These are phyloP conservation scores for Heliothis virescens DNA, from an alignment of 1,140 invertebrate genomes.

Conservation along the genomic window DNA sequence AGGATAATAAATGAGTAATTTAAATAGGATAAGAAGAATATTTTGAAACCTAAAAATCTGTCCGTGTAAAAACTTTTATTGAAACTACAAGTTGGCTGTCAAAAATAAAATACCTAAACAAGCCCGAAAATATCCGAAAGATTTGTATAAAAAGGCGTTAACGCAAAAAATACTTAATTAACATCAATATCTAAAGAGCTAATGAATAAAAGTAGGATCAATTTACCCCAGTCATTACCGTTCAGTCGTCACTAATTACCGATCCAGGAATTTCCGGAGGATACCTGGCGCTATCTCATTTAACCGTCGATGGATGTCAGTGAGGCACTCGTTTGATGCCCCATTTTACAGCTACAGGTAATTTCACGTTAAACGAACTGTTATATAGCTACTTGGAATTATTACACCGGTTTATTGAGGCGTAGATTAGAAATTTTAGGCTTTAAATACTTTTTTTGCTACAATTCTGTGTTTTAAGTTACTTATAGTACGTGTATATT, in stretches of 20 bases:
- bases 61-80: no score
- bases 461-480: no score
- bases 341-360: slow-evolving; percentile 22
- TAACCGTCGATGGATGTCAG: not conserved
- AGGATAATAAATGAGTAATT: no score
- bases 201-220: slow-evolving; percentile 23
- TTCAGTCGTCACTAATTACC: slow-evolving; percentile 11
- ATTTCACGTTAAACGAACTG: slow-evolving; percentile 37
- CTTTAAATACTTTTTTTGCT: no score
- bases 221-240: not conserved
- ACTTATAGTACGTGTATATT: no score
- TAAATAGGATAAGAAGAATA: no score
- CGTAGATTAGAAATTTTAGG: no score
- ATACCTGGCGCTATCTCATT: slow-evolving; percentile 23
- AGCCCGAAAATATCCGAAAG: no score
- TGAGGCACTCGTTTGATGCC: slow-evolving; percentile 16
- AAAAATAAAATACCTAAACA: no score
- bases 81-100: no score
- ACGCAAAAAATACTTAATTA: not conserved
- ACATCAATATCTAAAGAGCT: not conserved
- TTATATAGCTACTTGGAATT: slow-evolving; percentile 5
- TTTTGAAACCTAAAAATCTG: no score
- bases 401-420: not conserved
- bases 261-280: slow-evolving; percentile 13
- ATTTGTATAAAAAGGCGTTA: not conserved